Conservation (phyloP, 1,140 invertebrate genomes). For the Vanessa tameamea region DNA sequence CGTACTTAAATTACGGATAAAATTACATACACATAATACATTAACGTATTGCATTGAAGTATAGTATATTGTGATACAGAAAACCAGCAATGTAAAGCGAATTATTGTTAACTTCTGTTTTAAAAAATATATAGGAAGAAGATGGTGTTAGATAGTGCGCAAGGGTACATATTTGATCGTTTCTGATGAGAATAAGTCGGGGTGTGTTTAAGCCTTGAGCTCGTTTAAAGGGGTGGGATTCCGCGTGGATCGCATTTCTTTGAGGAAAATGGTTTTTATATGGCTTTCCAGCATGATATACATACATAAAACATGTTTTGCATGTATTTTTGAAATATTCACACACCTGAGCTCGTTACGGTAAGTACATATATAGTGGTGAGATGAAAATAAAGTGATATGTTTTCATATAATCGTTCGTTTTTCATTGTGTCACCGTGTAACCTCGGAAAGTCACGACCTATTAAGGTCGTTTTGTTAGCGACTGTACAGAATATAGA, state of each 20-base stretch:
- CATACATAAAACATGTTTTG: conserved; percentile 1
- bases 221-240: conserved; percentile 37
- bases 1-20: not conserved
- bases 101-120: not conserved
- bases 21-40: not conserved
- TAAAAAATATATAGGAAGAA: conserved; percentile 13
- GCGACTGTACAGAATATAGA: no score
- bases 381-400: not conserved
- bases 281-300: not conserved
- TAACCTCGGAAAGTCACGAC: no score
- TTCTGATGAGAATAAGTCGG: conserved; percentile 52
- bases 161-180: conserved; percentile 73
- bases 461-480: no score
- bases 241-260: conserved; percentile 37
- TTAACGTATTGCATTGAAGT: not conserved
- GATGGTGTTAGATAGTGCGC: conserved; percentile 53
- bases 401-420: not conserved
- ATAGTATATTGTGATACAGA: not conserved
- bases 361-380: not conserved
- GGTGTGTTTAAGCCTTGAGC: conserved; percentile 46
- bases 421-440: no score
- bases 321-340: not conserved
- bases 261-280: conserved; percentile 41
- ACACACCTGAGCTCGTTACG: not conserved
- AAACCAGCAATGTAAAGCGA: conserved; percentile 16